These are phyloP conservation scores for Eupithecia subumbrata DNA, from an alignment of 2,888 invertebrate genomes.

Conservation along the genomic window DNA sequence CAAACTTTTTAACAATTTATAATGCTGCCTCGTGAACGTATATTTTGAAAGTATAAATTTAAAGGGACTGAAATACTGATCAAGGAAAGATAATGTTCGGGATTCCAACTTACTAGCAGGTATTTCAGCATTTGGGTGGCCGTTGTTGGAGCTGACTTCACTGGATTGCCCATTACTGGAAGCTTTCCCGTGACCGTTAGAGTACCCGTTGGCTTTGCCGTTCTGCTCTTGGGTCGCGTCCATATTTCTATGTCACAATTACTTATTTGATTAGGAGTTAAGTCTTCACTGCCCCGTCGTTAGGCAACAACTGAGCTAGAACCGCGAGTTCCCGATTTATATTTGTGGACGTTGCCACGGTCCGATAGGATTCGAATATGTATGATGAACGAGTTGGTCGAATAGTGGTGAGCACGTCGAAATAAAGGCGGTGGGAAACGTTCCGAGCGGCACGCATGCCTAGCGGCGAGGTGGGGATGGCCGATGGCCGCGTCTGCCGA, in stretches of 20 bases:
- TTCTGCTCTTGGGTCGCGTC: constrained; percentile 25
- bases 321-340: constrained; percentile 23
- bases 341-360: constrained; percentile 10
- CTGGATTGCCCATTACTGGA: not conserved
- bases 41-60: not conserved
- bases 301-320: constrained; percentile 18
- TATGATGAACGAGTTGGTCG: not conserved
- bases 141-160: not conserved
- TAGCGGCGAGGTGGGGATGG: constrained; percentile 11
- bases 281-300: constrained; percentile 18
- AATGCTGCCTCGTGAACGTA: not conserved
- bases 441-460: constrained; percentile 16
- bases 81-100: not conserved
- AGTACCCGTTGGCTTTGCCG: constrained; percentile 17
- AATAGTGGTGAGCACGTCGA: not conserved
- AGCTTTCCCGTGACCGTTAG: constrained; percentile 25
- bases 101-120: not conserved
- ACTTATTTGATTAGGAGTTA: constrained; percentile 1
- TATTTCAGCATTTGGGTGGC: not conserved
- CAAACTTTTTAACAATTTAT: not conserved
- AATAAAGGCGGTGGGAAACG: constrained; percentile 10
- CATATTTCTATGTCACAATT: constrained; percentile 23
- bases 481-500: not conserved
- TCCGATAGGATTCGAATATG: constrained; percentile 14
- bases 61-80: not conserved